These are phyloP conservation scores for Mimumesa dahlbomi DNA, from an alignment of 2,888 invertebrate species.

Conservation along the genomic window DNA sequence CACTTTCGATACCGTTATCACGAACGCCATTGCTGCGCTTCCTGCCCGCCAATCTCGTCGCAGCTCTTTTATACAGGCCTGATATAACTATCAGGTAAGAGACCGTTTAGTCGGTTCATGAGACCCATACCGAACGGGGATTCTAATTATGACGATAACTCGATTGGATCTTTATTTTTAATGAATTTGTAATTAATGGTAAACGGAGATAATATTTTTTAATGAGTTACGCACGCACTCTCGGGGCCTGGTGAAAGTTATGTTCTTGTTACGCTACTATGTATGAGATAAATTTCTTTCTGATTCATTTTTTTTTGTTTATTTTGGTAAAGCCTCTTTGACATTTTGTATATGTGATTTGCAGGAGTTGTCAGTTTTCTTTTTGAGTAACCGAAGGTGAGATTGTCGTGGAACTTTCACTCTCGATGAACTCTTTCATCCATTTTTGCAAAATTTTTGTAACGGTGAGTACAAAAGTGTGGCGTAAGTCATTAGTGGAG, in stretches of 20 bases:
- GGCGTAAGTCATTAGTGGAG: too few relatives aligned
- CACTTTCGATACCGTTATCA: slow-evolving; percentile 68
- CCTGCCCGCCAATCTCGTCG: slow-evolving; percentile 56
- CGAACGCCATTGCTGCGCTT: slow-evolving; percentile 54
- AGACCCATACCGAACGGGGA: slow-evolving; percentile 16
- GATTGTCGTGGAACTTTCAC: too few relatives aligned
- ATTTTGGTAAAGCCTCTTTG: not conserved
- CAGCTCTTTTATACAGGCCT: slow-evolving; percentile 22
- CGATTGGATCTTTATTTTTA: not conserved
- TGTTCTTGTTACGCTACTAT: not conserved
- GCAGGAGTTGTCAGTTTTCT: too few relatives aligned
- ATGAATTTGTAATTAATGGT: slow-evolving; percentile 29
- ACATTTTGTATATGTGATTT: not conserved
- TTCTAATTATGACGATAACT: slow-evolving; percentile 13
- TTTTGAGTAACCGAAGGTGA: too few relatives aligned
- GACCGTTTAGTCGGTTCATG: slow-evolving; percentile 21
- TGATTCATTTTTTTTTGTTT: not conserved
- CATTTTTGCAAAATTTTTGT: too few relatives aligned
- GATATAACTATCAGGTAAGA: slow-evolving; percentile 11
- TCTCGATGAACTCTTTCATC: too few relatives aligned
- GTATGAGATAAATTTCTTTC: not conserved
- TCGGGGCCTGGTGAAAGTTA: slow-evolving; percentile 34
- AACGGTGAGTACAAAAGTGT: too few relatives aligned
- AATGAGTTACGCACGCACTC: slow-evolving; percentile 10
- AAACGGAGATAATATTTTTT: slow-evolving; percentile 5